Base-by-base conservation (phyloP, 2,888 invertebrate genomes). In the Ctenicera cuprea region DNA sequence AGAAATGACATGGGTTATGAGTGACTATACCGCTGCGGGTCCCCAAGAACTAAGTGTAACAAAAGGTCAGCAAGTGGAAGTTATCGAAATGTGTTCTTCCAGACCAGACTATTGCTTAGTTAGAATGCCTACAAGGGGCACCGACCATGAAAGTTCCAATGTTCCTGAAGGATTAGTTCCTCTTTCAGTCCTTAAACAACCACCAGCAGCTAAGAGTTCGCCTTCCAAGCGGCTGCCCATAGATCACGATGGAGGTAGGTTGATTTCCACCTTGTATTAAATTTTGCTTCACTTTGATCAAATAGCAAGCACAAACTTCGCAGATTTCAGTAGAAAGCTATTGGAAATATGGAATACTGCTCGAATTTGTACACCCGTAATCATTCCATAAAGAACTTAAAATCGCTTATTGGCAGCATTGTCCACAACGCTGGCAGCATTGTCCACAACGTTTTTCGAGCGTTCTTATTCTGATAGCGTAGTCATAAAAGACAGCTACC, bases 11-110 rank as follows among this genome's bases (percentile, higher is more conserved):
- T 96, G 96, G 96, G 95, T 97, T 81, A 92, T 96, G 70, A 94
- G 94, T 77, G 97, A 97, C 86, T 95, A 94, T 86, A 93, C 94
- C n/a, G 90, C 93, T 16, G 89, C 92, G 11, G 92, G 93, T 78
- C 89, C 93, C 57, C 93, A 93, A 69, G 97, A 97, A 87, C 87
- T 97, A 81, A 92, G 92, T 66, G 96, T 98, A 52, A 90, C 90
- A 77, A 96, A 96, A 86, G 97, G 97, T 22, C 97, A 97, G 88
- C 97, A 97, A 88, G 97, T 97, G 76, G 97, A 97, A 86, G 93
- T 97, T 77, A 89, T 97, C 78, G 97, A 97, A 86, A 90, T 92
- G 76, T 92, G 93, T 83, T 88, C 91, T 74, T 88, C 91, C 80
- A 88, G 93, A 82, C 88, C 91, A 73, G 93, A 93, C 82, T 94